These are phyloP conservation scores for Colostygia pectinataria DNA, from an alignment of 2,888 invertebrate species.

Conservation along the genomic window DNA sequence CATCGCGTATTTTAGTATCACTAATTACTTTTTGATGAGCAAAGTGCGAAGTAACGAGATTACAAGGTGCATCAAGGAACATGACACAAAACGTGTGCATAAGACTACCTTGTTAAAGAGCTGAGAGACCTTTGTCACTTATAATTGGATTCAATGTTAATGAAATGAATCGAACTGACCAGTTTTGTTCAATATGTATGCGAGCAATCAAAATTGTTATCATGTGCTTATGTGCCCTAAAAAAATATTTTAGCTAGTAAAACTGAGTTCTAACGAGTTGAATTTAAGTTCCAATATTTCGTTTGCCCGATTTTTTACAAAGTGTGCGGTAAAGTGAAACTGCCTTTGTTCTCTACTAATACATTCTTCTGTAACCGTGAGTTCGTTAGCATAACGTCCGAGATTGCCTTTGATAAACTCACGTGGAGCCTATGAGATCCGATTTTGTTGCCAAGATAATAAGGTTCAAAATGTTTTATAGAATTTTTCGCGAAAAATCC, in stretches of 20 bases:
- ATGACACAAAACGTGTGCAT: slow-evolving; percentile 29
- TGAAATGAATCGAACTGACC: no score
- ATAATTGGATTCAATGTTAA: no score
- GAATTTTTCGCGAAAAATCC: not conserved
- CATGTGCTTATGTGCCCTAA: no score
- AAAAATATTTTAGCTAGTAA: no score
- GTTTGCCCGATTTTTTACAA: no score
- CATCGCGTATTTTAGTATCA: slow-evolving; percentile 55
- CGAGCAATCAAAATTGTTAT: no score
- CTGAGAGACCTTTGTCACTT: not conserved
- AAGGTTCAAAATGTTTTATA: not conserved
- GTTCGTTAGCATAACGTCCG: slow-evolving; percentile 35
- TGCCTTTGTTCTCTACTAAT: no score
- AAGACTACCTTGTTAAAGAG: slow-evolving; percentile 18
- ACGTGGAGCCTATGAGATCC: slow-evolving; percentile 18
- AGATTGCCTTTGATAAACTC: slow-evolving; percentile 27
- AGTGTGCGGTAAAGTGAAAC: no score
- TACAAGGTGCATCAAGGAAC: slow-evolving; percentile 55
- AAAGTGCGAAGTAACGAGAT: slow-evolving; percentile 56
- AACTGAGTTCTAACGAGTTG: no score
- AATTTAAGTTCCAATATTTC: no score
- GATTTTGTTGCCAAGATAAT: slow-evolving; percentile 17
- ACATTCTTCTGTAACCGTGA: slow-evolving; percentile 1
- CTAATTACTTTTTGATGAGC: slow-evolving; percentile 75
- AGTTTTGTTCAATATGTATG: no score